phyloP scores from a whole-genome alignment of 92 coral and sea anemone species.

The Zoanthus sansibaricus region DNA sequence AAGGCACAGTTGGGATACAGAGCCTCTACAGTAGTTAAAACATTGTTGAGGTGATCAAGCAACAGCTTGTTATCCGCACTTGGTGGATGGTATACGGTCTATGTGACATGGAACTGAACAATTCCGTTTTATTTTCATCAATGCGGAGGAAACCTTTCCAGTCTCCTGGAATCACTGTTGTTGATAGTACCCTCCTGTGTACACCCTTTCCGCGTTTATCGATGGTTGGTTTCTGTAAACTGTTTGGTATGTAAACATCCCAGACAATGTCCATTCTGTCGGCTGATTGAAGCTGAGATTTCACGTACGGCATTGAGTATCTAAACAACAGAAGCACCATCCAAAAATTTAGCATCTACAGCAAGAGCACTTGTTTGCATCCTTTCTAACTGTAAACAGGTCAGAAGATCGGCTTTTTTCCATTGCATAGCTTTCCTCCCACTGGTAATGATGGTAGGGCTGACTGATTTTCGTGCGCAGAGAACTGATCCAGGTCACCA shows the following conservation, averaged over 20 bases:
- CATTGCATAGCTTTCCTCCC: slow-evolving; percentile 33
- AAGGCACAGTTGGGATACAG: no score
- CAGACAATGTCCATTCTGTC: slow-evolving; percentile 60
- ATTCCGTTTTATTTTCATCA: slow-evolving; percentile 15
- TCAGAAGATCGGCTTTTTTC: slow-evolving; percentile 60
- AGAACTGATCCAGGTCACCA: slow-evolving; percentile 68
- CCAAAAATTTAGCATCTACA: slow-evolving; percentile 54
- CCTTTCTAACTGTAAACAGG: slow-evolving; percentile 33
- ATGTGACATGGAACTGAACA: slow-evolving; percentile 34
- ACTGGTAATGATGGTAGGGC: slow-evolving; percentile 66
- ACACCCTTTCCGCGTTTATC: slow-evolving; percentile 1
- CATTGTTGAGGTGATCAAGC: no score
- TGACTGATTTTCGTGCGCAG: slow-evolving; percentile 66
- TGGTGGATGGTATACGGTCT: no score
- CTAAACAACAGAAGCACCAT: slow-evolving; percentile 70
- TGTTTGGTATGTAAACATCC: slow-evolving; percentile 61
- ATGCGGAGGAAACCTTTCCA: slow-evolving; percentile 41
- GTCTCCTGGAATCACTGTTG: background rate
- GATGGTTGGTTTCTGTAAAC: slow-evolving; percentile 25
- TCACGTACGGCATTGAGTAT: slow-evolving; percentile 56
- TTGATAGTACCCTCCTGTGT: background rate
- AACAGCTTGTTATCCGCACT: no score
- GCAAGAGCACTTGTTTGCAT: slow-evolving; percentile 9
- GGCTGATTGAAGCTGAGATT: slow-evolving; percentile 46
- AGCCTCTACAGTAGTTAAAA: no score